These are phyloP conservation scores for Agonopterix heracliana DNA, from an alignment of 2,888 invertebrate genomes.

Conservation along the genomic window DNA sequence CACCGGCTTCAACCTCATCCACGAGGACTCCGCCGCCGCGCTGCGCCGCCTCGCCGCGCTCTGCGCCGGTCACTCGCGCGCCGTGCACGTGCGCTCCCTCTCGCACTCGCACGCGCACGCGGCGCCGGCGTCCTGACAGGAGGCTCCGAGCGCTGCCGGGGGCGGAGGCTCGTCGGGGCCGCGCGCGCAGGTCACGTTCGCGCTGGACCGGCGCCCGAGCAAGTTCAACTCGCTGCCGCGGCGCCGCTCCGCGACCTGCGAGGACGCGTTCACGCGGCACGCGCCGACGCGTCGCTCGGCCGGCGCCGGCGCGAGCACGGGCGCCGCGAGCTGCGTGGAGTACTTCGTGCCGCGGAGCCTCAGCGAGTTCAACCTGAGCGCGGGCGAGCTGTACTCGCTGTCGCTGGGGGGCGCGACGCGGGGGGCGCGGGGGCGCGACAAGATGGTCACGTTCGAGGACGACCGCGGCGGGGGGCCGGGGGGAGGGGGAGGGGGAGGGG, in stretches of 20 bases:
- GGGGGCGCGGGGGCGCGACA: slow-evolving; percentile 71
- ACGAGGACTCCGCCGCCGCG: slow-evolving; percentile 80
- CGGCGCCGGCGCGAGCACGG: slow-evolving; percentile 65
- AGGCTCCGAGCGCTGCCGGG: slow-evolving; percentile 38
- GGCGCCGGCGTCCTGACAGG: neutral
- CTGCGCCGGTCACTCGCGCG: slow-evolving; percentile 20
- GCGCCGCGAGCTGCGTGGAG: slow-evolving; percentile 81
- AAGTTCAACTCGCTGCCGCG: slow-evolving; percentile 78
- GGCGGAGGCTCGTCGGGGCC: slow-evolving; percentile 30
- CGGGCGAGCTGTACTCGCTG: slow-evolving; percentile 46
- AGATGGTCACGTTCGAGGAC: slow-evolving; percentile 89
- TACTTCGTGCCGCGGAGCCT: slow-evolving; percentile 90
- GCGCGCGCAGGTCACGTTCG: slow-evolving; percentile 51
- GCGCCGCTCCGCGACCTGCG: slow-evolving; percentile 48
- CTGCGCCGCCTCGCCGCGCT: slow-evolving; percentile 54
- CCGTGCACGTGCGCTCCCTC: slow-evolving; percentile 31
- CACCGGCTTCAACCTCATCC: slow-evolving; percentile 91
- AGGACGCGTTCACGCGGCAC: slow-evolving; percentile 78
- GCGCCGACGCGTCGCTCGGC: slow-evolving; percentile 80
- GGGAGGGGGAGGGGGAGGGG: slow-evolving; percentile 30
- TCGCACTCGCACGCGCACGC: slow-evolving; percentile 2
- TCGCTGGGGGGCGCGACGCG: slow-evolving; percentile 37
- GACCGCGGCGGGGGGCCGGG: slow-evolving; percentile 57
- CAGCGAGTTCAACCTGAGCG: slow-evolving; percentile 87
- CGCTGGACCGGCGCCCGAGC: slow-evolving; percentile 53